phyloP scores from a whole-genome alignment of 2,888 invertebrate genomes.

The Hanleya hanleyi region DNA sequence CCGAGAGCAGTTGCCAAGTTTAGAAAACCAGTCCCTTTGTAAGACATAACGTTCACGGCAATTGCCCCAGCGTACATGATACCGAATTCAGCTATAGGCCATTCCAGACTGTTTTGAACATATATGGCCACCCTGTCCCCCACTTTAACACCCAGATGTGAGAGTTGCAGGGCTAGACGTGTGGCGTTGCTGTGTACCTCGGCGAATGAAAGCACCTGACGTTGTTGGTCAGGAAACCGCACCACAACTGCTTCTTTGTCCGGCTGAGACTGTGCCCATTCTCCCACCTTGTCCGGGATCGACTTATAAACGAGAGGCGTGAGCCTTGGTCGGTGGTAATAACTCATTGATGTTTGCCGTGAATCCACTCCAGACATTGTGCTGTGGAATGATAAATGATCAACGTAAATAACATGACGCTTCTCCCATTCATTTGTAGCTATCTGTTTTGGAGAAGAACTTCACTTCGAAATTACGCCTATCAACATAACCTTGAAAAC shows the following conservation, averaged over 20 bases:
- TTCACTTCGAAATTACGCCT: no score
- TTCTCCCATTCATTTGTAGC: no score
- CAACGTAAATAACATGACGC: no score
- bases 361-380: no score
- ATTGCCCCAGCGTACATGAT: not conserved
- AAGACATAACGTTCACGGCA: not conserved
- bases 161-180: not conserved
- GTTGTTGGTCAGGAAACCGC: not conserved
- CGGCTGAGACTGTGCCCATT: not conserved
- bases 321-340: not conserved
- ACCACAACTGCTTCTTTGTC: not conserved
- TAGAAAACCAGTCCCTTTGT: not conserved
- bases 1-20: not conserved
- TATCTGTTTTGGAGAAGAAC: no score
- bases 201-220: not conserved
- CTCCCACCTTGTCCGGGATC: not conserved
- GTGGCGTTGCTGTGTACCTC: not conserved
- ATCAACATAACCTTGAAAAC: no score
- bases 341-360: no score
- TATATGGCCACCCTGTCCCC: not conserved
- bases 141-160: not conserved
- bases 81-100: not conserved
- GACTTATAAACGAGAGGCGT: not conserved
- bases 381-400: no score
- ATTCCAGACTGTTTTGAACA: not conserved